Percentiles rank a stretch among this genome's conserved stretches.
These are phyloP conservation scores for Taurulus bubalis DNA, from an alignment of 2,113 vertebrate species.

Conservation along the genomic window DNA sequence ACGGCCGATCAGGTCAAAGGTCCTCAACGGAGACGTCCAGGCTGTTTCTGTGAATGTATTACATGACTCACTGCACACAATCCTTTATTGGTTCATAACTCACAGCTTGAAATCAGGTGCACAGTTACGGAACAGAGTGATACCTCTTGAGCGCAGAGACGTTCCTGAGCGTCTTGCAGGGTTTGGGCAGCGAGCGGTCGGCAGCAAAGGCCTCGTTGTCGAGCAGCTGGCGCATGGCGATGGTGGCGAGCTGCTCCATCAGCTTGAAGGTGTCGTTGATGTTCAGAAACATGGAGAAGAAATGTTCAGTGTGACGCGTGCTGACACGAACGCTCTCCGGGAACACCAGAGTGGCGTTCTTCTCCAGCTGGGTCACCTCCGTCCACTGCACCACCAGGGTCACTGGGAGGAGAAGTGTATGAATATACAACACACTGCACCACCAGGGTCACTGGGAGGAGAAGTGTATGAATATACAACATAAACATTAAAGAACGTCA, in stretches of 20 bases:
- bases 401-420: slow-evolving; percentile 77
- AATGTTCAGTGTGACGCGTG: slow-evolving; percentile 91
- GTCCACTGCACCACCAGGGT: slow-evolving; percentile 96
- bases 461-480: no score
- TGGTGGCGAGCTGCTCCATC: slow-evolving; percentile 97
- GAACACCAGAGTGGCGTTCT: slow-evolving; percentile 94
- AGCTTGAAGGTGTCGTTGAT: slow-evolving; percentile 96
- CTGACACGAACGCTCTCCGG: slow-evolving; percentile 94
- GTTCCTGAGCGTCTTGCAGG: slow-evolving; percentile 89
- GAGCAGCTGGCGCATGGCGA: slow-evolving; percentile 94
- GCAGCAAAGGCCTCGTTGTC: slow-evolving; percentile 92
- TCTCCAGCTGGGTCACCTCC: slow-evolving; percentile 94
- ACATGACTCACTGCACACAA: no score
- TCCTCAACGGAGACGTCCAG: not conserved
- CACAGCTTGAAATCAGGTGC: not conserved
- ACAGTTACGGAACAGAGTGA: not conserved
- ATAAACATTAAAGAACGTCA: no score
- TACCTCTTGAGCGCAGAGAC: slow-evolving; percentile 92
- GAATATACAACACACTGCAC: no score
- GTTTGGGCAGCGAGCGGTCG: slow-evolving; percentile 89
- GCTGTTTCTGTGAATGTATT: no score
- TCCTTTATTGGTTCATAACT: not conserved
- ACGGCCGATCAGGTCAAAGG: slow-evolving; percentile 9
- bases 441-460: no score
- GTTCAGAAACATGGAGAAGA: slow-evolving; percentile 99